phyloP scores from a whole-genome alignment of 2,113 vertebrate genomes.

The Microcebus tavaratra region DNA sequence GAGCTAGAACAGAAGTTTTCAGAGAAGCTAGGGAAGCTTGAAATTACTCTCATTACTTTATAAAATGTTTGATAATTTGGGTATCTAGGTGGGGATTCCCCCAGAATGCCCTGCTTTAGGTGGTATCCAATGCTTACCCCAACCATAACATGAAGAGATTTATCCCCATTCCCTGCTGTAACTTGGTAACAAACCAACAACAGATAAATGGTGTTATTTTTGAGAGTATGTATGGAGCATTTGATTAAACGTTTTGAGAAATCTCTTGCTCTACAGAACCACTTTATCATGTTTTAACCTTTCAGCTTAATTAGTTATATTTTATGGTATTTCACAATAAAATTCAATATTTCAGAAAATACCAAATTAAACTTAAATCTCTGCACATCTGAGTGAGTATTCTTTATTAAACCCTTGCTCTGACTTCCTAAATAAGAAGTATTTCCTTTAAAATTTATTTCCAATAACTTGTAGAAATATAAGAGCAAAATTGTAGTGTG shows the following conservation, averaged over 20 bases:
- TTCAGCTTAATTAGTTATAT: not conserved
- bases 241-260: conserved; percentile 13
- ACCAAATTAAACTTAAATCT: conserved; percentile 37
- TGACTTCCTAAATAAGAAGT: not conserved
- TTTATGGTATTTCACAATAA: conserved; percentile 5
- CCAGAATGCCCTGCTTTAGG: not conserved
- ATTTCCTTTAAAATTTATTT: conserved; percentile 24
- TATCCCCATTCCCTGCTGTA: not conserved
- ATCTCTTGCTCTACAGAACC: not conserved
- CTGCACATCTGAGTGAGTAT: not conserved
- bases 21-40: not conserved
- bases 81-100: not conserved
- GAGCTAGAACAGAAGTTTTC: not conserved
- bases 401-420: not conserved
- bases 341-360: conserved; percentile 26
- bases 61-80: not conserved
- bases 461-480: not conserved
- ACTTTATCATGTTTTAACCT: not conserved
- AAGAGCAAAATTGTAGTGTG: not conserved
- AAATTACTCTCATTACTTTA: not conserved
- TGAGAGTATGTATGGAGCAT: not conserved
- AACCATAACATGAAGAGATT: not conserved
- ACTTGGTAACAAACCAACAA: not conserved
- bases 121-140: not conserved
- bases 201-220: not conserved